phyloP scores from a whole-genome alignment of 1,140 invertebrate species.

The Drosophila teissieri region DNA sequence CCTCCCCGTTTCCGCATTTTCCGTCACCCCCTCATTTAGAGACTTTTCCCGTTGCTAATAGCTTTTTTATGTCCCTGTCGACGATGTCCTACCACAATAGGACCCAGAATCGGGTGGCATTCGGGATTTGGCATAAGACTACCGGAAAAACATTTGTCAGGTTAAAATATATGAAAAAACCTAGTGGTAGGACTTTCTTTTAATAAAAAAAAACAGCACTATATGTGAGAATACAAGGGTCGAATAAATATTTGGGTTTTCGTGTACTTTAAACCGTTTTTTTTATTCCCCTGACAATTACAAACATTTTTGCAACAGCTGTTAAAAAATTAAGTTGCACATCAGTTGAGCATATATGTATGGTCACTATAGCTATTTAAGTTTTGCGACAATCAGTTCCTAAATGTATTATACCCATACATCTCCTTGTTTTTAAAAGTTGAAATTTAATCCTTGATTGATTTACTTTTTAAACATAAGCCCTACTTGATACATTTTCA shows the following conservation, averaged over 20 bases:
- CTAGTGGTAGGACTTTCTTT: background rate
- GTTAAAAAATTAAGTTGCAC: no score
- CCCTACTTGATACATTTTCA: no score
- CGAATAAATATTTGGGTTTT: no score
- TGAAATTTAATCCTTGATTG: no score
- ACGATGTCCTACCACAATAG: slow-evolving; percentile 65
- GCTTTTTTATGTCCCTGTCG: slow-evolving; percentile 66
- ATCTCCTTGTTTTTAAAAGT: background rate
- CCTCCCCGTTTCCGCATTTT: slow-evolving; percentile 4
- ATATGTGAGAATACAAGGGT: background rate
- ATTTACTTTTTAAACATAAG: no score
- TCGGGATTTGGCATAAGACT: background rate
- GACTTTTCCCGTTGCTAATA: slow-evolving; percentile 52
- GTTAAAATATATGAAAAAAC: slow-evolving; percentile 12
- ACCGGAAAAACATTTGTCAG: slow-evolving; percentile 22
- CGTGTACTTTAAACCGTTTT: no score
- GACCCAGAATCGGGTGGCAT: slow-evolving; percentile 19
- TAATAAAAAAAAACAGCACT: background rate
- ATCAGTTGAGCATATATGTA: no score
- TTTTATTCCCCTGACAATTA: no score
- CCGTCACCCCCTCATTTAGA: slow-evolving; percentile 6
- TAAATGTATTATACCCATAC: no score
- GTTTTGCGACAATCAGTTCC: no score
- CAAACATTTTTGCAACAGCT: no score
- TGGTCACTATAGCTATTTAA: no score